Conservation (phyloP, 2,113 vertebrate genomes). For the Prionailurus bengalensis region DNA sequence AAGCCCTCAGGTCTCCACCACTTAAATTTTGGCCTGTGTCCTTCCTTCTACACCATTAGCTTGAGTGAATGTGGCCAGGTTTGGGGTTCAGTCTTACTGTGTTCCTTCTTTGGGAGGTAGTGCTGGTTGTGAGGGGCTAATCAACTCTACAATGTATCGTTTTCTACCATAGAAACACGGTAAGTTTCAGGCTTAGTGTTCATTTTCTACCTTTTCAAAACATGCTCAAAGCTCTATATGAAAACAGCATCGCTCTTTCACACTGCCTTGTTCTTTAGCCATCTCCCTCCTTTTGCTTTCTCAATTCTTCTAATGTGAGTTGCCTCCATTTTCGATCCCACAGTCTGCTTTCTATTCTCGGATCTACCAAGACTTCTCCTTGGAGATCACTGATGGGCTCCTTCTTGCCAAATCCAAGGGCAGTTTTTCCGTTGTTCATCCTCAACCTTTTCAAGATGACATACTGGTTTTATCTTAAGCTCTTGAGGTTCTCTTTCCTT, state of each 20-base stretch:
- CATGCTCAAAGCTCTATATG: not conserved
- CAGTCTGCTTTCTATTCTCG: not conserved
- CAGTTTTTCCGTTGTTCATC: conserved; percentile 16
- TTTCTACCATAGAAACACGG: conserved; percentile 3
- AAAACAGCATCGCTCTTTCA: not conserved
- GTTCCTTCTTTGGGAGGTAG: not conserved
- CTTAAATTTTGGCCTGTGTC: not conserved
- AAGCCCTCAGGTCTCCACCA: not conserved
- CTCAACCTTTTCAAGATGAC: not conserved
- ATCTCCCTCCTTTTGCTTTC: not conserved
- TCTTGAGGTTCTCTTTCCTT: not conserved
- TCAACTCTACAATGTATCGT: not conserved
- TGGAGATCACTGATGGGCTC: not conserved
- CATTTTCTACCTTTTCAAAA: conserved; percentile 55
- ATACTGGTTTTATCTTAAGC: not conserved
- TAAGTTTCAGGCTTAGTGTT: not conserved
- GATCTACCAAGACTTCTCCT: conserved; percentile 15
- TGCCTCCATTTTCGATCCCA: conserved; percentile 13
- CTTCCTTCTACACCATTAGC: conserved; percentile 44
- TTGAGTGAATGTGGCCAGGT: conserved; percentile 12
- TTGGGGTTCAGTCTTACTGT: not conserved
- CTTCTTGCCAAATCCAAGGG: conserved; percentile 7
- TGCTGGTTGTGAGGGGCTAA: not conserved
- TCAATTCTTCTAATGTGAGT: not conserved
- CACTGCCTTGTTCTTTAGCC: not conserved